These are phyloP conservation scores for Phyllostomus hastatus DNA, from an alignment of 2,113 vertebrate species.

Conservation along the genomic window DNA sequence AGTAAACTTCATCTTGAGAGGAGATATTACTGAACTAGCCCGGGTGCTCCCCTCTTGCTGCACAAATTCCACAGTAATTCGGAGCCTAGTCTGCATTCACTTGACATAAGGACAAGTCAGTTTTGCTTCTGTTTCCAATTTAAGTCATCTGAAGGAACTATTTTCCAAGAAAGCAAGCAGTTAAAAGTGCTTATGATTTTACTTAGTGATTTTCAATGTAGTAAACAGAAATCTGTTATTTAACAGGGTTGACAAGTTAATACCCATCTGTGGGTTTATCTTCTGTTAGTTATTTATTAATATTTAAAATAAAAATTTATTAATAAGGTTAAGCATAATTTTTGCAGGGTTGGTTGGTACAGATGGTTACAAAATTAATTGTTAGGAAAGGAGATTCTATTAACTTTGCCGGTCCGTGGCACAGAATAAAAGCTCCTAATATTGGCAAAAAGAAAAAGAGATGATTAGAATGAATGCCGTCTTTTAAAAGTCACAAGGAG, in stretches of 20 bases:
- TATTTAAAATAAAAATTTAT: conserved; percentile 24
- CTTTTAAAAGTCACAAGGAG: not conserved
- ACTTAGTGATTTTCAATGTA: not conserved
- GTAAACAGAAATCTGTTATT: conserved; percentile 9
- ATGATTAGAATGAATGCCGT: not conserved
- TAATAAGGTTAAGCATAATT: not conserved
- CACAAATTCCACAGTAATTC: conserved; percentile 17
- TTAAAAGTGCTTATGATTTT: not conserved
- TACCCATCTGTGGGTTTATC: not conserved
- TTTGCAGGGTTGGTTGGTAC: not conserved
- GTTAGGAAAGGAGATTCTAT: not conserved
- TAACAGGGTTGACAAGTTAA: not conserved
- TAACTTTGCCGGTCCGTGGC: not conserved
- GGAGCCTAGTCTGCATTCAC: not conserved
- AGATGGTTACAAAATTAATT: not conserved
- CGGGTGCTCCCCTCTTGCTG: not conserved
- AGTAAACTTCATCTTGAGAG: conserved; percentile 4
- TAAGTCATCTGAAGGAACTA: not conserved
- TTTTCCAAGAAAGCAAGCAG: conserved; percentile 15
- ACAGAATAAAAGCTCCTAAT: not conserved
- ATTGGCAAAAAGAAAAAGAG: not conserved
- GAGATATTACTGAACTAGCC: not conserved
- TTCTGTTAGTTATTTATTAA: conserved; percentile 5
- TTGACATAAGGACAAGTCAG: not conserved
- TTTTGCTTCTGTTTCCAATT: conserved; percentile 16